These are phyloP conservation scores for Capreolus pygargus DNA, from an alignment of 2,113 vertebrate species.

Conservation along the genomic window DNA sequence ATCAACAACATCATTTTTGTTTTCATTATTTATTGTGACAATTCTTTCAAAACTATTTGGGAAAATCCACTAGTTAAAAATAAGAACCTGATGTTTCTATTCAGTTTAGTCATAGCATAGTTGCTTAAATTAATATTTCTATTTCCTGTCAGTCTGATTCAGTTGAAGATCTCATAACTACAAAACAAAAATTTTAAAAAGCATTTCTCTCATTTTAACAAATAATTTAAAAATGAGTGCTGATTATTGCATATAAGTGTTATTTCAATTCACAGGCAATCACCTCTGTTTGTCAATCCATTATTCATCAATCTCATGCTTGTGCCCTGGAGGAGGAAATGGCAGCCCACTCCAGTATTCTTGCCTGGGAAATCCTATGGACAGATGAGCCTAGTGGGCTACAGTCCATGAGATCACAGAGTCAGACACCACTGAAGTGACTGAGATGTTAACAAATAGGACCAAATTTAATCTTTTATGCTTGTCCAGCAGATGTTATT, in stretches of 20 bases:
- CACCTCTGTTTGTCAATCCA: not conserved
- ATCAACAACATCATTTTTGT: not conserved
- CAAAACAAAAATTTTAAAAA: not conserved
- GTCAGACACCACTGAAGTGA: fast-evolving
- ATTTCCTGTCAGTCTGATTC: not conserved
- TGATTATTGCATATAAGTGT: not conserved
- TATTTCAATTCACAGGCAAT: slow-evolving; percentile 25
- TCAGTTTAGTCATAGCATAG: not conserved
- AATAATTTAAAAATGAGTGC: not conserved
- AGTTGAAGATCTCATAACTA: not conserved
- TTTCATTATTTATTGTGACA: not conserved
- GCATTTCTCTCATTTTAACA: not conserved
- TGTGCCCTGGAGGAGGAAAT: not conserved
- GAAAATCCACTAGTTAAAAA: not conserved
- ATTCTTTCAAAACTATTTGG: not conserved
- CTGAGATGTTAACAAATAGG: not conserved
- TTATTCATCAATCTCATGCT: not conserved
- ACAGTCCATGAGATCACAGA: not conserved
- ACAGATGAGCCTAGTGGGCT: not conserved
- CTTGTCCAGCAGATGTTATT: not conserved
- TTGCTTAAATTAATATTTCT: not conserved
- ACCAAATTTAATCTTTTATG: slow-evolving; percentile 13
- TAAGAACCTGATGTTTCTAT: not conserved
- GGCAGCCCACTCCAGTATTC: not conserved
- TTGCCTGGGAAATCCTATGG: not conserved